Conservation (phyloP, 1,140 invertebrate genomes). For the Papilio dardanus region DNA sequence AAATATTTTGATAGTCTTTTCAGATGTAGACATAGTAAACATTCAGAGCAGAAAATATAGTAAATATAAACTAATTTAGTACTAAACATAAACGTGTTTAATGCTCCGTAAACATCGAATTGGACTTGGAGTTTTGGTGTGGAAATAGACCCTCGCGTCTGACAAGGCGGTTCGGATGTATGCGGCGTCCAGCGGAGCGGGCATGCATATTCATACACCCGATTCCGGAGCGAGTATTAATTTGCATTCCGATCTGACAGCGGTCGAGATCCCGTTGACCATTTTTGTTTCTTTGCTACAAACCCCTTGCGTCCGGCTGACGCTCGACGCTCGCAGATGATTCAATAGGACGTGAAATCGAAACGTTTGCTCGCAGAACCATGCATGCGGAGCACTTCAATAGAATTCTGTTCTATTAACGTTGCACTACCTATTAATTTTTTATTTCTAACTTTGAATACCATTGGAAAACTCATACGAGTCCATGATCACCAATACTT, state of each 20-base stretch:
- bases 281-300: slow-evolving; percentile 69
- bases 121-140: not conserved
- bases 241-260: slow-evolving; percentile 75
- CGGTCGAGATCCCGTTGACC: slow-evolving; percentile 62
- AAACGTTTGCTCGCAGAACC: slow-evolving; percentile 39
- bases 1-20: no score
- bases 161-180: slow-evolving; percentile 58
- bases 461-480: not conserved
- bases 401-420: slow-evolving; percentile 40
- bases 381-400: slow-evolving; percentile 42
- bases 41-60: no score
- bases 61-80: not conserved
- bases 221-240: slow-evolving; percentile 75
- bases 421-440: slow-evolving; percentile 15
- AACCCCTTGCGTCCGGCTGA: slow-evolving; percentile 38
- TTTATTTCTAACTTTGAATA: not conserved
- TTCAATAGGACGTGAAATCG: slow-evolving; percentile 57
- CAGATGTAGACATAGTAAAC: no score
- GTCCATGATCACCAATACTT: not conserved
- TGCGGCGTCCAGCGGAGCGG: slow-evolving; percentile 56
- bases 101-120: not conserved
- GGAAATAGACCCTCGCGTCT: slow-evolving; percentile 39
- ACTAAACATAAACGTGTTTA: not conserved
- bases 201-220: slow-evolving; percentile 77
- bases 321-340: slow-evolving; percentile 38